Conservation (phyloP, 2,888 invertebrate species). For the Coenonympha arcania region DNA sequence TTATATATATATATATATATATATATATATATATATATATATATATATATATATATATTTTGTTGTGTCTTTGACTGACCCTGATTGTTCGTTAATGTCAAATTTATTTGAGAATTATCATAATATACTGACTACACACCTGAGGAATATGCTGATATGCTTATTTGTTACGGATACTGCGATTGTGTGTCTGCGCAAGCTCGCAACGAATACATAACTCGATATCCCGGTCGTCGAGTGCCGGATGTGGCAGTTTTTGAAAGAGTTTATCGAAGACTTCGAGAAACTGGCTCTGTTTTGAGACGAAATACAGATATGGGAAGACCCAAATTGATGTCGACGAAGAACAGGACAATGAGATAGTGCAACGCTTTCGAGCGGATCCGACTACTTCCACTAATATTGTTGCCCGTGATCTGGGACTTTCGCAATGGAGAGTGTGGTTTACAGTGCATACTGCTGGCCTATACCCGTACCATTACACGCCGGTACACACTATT, state of each 20-base stretch:
- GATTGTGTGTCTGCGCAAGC: conserved; percentile 23
- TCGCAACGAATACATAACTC: conserved; percentile 28
- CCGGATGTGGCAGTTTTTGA: conserved; percentile 30
- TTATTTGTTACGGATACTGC: conserved; percentile 27
- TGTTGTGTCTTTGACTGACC: no score
- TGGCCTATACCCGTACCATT: conserved; percentile 22
- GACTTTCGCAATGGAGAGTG: conserved; percentile 23
- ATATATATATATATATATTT: no score
- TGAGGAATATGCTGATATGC: conserved; percentile 28
- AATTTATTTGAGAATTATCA: no score
- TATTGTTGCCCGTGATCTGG: conserved; percentile 20
- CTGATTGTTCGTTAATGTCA: no score
- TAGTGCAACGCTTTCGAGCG: conserved; percentile 19
- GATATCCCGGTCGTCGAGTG: conserved; percentile 29
- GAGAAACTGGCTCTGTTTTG: conserved; percentile 32
- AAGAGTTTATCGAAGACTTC: conserved; percentile 28
- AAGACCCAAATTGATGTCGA: conserved; percentile 28
- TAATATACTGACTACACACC: no score
- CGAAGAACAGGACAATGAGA: conserved; percentile 23
- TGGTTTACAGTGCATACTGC: conserved; percentile 21
- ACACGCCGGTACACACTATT: conserved; percentile 21
- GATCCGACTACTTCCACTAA: conserved; percentile 18
- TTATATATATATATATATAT: no score
- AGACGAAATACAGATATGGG: conserved; percentile 29
- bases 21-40: no score